Evolutionary conservation across 2,113 vertebrate species (phyloP).

Genomic region (Sinocyclocheilus grahami): DNA sequence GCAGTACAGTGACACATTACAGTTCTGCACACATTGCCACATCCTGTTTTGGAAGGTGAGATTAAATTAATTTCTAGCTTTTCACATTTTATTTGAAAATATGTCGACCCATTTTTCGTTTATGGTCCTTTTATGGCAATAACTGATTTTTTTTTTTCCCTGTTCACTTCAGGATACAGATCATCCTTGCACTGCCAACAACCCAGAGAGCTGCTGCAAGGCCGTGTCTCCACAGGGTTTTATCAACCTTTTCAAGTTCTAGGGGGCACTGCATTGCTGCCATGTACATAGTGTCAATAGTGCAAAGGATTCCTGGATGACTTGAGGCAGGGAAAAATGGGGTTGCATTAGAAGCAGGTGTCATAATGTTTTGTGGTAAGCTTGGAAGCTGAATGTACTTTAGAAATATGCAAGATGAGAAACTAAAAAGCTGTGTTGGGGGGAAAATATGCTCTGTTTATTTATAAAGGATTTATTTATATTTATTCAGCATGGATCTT

Average conservation of each 20-base stretch:
- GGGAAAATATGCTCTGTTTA: neutral
- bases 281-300: constrained; percentile 74
- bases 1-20: constrained; percentile 93
- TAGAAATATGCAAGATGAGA: neutral
- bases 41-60: constrained; percentile 99
- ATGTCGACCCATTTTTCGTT: neutral
- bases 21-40: constrained; percentile 96
- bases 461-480: constrained; percentile 9
- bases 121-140: neutral
- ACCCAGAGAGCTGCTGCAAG: constrained; percentile 89
- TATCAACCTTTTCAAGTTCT: constrained; percentile 97
- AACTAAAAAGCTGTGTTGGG: neutral
- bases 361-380: constrained; percentile 6
- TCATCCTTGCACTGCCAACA: constrained; percentile 97
- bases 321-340: constrained; percentile 48
- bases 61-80: neutral
- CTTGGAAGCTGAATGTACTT: constrained; percentile 55
- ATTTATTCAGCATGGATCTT: constrained; percentile 26
- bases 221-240: constrained; percentile 95
- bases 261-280: constrained; percentile 56
- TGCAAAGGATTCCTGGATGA: constrained; percentile 59
- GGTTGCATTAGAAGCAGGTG: neutral
- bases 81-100: neutral
- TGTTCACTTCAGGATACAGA: constrained; percentile 84
- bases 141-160: neutral